Conservation (phyloP, 92 coral and sea anemone species). For the Phenganax marumi region DNA sequence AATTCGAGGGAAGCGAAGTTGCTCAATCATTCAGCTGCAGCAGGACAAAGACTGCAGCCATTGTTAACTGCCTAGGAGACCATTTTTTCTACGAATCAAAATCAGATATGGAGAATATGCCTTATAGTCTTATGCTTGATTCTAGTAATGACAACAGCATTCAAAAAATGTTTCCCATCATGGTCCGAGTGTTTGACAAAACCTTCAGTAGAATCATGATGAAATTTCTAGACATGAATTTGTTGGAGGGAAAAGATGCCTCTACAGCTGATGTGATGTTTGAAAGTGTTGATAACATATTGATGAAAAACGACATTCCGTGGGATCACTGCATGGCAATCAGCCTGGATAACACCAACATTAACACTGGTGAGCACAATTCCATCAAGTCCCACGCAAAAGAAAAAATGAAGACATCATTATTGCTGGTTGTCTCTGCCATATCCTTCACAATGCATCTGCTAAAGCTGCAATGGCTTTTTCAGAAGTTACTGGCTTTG, state of each 20-base stretch:
- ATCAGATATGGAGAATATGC: constrained; percentile 21
- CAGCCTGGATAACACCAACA: constrained; percentile 49
- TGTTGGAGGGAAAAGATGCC: constrained; percentile 41
- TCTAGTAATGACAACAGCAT: constrained; percentile 41
- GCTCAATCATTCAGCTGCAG: constrained; percentile 39
- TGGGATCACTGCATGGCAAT: constrained; percentile 41
- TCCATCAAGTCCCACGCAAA: constrained; percentile 34
- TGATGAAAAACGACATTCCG: constrained; percentile 8
- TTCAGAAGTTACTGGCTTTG: constrained; percentile 59
- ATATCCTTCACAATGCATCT: constrained; percentile 53
- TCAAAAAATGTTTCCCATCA: constrained; percentile 46
- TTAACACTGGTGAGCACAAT: constrained; percentile 38
- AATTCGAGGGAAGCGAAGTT: constrained; percentile 56
- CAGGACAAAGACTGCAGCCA: constrained; percentile 45
- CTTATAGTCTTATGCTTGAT: constrained; percentile 40
- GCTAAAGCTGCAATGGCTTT: constrained; percentile 62
- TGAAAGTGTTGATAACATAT: constrained; percentile 31
- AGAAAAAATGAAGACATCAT: constrained; percentile 33
- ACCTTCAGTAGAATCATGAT: constrained; percentile 42
- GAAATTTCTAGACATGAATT: constrained; percentile 40
- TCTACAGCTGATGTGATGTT: constrained; percentile 44
- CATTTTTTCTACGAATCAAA: not conserved
- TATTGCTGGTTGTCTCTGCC: constrained; percentile 44
- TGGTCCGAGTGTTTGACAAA: constrained; percentile 35
- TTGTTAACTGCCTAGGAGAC: constrained; percentile 35